A percentile compares a stretch with the other conserved stretches of the same genome.
Conservation (phyloP, 2,113 vertebrate species). For the Stegastes partitus region DNA sequence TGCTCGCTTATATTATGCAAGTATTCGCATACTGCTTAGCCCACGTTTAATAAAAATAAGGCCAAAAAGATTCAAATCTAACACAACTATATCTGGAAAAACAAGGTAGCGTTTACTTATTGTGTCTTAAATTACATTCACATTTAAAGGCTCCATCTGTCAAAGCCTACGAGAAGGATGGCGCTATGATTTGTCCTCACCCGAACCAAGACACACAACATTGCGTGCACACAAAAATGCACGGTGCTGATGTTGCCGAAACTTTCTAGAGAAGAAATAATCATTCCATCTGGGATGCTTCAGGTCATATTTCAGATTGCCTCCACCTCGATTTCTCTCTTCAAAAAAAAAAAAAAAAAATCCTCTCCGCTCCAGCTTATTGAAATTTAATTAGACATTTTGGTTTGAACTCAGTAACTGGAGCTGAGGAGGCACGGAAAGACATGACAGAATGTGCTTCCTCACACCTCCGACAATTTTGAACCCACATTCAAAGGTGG, state of each 20-base stretch:
- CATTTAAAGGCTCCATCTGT: neutral
- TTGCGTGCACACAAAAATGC: slow-evolving; percentile 7
- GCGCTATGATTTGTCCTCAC: slow-evolving; percentile 13
- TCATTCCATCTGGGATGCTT: slow-evolving; percentile 53
- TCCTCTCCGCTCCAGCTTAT: slow-evolving; percentile 23
- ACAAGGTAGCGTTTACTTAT: too few relatives aligned
- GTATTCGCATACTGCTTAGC: neutral
- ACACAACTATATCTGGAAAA: neutral
- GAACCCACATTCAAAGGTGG: slow-evolving; percentile 52
- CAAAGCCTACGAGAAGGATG: neutral
- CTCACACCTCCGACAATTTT: slow-evolving; percentile 33
- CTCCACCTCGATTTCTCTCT: slow-evolving; percentile 24
- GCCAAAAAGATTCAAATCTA: neutral
- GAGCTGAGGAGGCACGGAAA: slow-evolving; percentile 13
- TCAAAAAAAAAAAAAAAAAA: too few relatives aligned
- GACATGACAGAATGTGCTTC: slow-evolving; percentile 32
- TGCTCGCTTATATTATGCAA: neutral
- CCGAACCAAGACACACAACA: slow-evolving; percentile 5
- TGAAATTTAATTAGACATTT: slow-evolving; percentile 70
- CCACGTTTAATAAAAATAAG: neutral
- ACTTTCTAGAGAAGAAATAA: slow-evolving; percentile 35
- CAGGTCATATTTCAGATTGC: slow-evolving; percentile 45
- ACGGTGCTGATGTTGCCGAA: neutral
- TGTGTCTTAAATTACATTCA: neutral
- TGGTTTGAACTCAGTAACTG: slow-evolving; percentile 36